Conservation (phyloP, 2,888 invertebrate genomes). For the Oscheius sp. region DNA sequence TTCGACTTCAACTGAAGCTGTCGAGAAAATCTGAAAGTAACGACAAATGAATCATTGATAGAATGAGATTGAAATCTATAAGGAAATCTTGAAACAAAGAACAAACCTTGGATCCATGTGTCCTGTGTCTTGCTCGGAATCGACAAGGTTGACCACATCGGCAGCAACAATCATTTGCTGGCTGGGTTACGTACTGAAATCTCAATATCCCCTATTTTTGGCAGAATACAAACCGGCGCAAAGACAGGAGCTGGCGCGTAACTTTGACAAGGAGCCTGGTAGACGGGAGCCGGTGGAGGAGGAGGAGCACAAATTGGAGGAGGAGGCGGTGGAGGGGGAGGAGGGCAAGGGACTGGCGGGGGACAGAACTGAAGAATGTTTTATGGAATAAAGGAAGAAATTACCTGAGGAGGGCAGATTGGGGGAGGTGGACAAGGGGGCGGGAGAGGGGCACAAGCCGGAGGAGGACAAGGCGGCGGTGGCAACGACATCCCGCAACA, state of each 20-base stretch:
- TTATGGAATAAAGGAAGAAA: not conserved
- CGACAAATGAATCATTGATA: not conserved
- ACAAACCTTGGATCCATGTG: conserved; percentile 64
- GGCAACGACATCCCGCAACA: conserved; percentile 55
- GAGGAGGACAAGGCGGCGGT: conserved; percentile 48
- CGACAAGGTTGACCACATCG: conserved; percentile 68
- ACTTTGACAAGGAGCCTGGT: conserved; percentile 45
- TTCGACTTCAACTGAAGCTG: conserved; percentile 44
- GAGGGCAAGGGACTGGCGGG: conserved; percentile 64
- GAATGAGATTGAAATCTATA: not conserved
- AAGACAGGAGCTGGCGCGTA: conserved; percentile 43
- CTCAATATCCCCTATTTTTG: not conserved
- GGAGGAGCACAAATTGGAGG: conserved; percentile 64
- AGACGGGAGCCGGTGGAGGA: conserved; percentile 44
- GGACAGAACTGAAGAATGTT: conserved; percentile 60
- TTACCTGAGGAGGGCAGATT: conserved; percentile 55
- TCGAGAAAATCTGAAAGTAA: conserved; percentile 50
- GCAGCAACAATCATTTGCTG: conserved; percentile 69
- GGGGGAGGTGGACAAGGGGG: conserved; percentile 68
- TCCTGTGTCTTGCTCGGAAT: conserved; percentile 61
- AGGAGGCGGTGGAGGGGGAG: conserved; percentile 66
- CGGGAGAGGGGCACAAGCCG: conserved; percentile 54
- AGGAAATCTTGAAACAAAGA: not conserved
- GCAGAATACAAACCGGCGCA: conserved; percentile 25
- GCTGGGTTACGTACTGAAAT: conserved; percentile 51